Evolutionary conservation across 2,797 vertebrate species (phyloP).

Genomic region (Cirrhinus molitorella): DNA sequence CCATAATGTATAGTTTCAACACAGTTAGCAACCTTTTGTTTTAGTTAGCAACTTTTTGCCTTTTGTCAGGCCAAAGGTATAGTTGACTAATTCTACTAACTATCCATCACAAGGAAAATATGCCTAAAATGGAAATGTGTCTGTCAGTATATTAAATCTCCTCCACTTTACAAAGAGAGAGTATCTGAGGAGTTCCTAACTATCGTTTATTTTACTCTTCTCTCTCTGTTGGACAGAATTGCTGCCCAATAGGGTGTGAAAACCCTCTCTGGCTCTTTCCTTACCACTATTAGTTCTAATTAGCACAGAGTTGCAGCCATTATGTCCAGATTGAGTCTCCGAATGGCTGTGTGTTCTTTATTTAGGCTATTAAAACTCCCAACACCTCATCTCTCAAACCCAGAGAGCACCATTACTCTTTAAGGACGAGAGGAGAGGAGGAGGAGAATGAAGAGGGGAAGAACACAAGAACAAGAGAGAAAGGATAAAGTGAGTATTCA

Average conservation of each 20-base stretch:
- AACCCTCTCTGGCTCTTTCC: conserved; percentile 39
- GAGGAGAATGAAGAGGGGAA: not conserved
- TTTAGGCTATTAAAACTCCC: conserved; percentile 42
- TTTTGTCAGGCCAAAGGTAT: too few relatives aligned
- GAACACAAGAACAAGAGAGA: conserved; percentile 2
- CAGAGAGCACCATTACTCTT: conserved; percentile 24
- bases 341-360: conserved; percentile 41
- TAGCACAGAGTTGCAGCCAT: conserved; percentile 40
- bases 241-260: conserved; percentile 29
- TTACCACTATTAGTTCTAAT: conserved; percentile 50
- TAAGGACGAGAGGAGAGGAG: not conserved
- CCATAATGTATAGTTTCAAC: too few relatives aligned
- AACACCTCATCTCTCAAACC: conserved; percentile 33
- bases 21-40: too few relatives aligned
- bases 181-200: not conserved
- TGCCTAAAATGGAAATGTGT: not conserved
- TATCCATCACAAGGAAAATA: too few relatives aligned
- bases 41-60: too few relatives aligned
- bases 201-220: conserved; percentile 4
- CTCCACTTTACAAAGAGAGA: not conserved
- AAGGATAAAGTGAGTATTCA: not conserved
- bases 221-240: conserved; percentile 4
- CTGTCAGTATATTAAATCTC: not conserved
- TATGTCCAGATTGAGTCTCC: conserved; percentile 44
- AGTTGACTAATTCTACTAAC: too few relatives aligned